Conservation (phyloP, 2,113 vertebrate species). For the Fregetta grallaria region DNA sequence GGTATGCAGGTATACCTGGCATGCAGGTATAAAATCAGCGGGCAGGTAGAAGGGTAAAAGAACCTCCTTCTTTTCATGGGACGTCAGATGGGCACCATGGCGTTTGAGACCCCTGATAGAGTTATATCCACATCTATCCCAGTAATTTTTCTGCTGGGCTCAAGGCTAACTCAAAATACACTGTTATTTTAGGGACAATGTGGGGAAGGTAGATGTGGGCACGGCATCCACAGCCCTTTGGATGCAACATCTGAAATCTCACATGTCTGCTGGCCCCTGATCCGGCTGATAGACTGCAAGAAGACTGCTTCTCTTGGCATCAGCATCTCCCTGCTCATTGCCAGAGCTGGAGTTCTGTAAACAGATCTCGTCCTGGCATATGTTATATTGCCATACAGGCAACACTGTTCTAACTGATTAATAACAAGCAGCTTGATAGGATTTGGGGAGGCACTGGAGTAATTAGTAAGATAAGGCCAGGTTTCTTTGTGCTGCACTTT, state of each 20-base stretch:
- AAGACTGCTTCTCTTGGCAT: not conserved
- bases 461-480: constrained; percentile 72
- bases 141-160: not conserved
- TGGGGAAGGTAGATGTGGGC: not conserved
- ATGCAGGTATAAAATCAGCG: not conserved
- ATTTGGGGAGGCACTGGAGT: constrained; percentile 62
- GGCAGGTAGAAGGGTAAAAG: not conserved
- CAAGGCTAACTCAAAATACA: not conserved
- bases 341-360: constrained; percentile 41
- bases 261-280: not conserved
- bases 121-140: not conserved
- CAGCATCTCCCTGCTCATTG: not conserved
- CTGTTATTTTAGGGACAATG: not conserved
- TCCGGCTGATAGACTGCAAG: not conserved
- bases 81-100: not conserved
- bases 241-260: not conserved
- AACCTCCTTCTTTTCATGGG: not conserved
- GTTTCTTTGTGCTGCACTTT: constrained; percentile 63
- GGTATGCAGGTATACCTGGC: not conserved
- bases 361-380: constrained; percentile 30
- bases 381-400: constrained; percentile 18
- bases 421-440: constrained; percentile 58
- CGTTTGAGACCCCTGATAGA: not conserved
- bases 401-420: constrained; percentile 59
- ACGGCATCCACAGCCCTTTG: not conserved